Evolutionary conservation across 2,888 invertebrate species (phyloP).

Genomic region (Tipula helvola): DNA sequence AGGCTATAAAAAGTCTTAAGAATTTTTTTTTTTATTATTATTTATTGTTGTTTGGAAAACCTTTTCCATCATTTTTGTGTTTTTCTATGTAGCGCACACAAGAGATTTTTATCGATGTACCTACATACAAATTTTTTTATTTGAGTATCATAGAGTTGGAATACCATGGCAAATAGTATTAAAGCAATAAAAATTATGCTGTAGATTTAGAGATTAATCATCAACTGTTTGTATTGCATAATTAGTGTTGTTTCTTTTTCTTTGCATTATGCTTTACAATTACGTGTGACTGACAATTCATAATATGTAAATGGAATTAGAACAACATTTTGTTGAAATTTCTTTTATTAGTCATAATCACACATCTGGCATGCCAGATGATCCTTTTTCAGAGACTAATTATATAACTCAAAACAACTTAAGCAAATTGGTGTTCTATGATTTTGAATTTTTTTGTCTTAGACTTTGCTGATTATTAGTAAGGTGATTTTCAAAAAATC

Average conservation of each 20-base stretch:
- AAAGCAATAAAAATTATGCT: neutral
- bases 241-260: neutral
- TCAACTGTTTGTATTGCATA: neutral
- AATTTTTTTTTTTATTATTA: neutral
- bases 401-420: no score
- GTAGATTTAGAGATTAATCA: neutral
- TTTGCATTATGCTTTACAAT: neutral
- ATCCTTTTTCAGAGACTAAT: no score
- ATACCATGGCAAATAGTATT: neutral
- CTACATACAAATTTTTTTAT: neutral
- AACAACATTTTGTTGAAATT: no score
- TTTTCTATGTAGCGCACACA: neutral
- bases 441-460: no score
- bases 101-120: neutral
- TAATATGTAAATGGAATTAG: no score
- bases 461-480: no score
- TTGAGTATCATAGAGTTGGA: neutral
- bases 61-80: conserved; percentile 4
- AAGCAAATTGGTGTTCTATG: no score
- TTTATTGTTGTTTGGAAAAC: neutral
- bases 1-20: neutral
- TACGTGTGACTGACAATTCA: no score
- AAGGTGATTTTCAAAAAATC: no score
- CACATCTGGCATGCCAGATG: no score
- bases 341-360: no score